These are phyloP conservation scores for Brachionus sp. DNA, from an alignment of 1,140 invertebrate genomes.

Conservation along the genomic window DNA sequence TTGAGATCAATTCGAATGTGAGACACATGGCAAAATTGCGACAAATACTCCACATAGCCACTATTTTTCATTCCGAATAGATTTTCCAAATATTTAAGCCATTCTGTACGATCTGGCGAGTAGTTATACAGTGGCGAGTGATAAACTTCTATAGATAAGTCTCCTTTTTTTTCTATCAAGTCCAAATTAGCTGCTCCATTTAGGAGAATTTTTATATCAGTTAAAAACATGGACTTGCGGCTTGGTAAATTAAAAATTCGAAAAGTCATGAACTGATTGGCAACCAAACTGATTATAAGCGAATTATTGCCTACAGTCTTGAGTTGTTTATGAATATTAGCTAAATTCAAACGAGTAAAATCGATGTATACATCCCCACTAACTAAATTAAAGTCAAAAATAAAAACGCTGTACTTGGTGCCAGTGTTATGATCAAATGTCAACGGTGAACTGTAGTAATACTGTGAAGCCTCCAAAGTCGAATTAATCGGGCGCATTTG, in stretches of 20 bases:
- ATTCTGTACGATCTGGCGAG: not conserved
- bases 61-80: not conserved
- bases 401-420: not conserved
- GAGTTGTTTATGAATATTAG: not conserved
- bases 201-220: not conserved
- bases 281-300: not conserved
- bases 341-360: not conserved
- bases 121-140: constrained; percentile 7
- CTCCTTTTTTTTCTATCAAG: constrained; percentile 2
- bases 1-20: constrained; percentile 7
- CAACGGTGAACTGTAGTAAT: not conserved
- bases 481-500: not conserved
- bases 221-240: not conserved
- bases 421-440: not conserved
- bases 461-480: not conserved
- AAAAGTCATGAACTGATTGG: constrained; percentile 21
- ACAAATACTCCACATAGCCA: constrained; percentile 16
- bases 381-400: constrained; percentile 10
- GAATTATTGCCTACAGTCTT: not conserved
- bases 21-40: constrained; percentile 1
- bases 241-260: constrained; percentile 24
- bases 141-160: not conserved
- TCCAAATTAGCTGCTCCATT: constrained; percentile 13
- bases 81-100: not conserved
- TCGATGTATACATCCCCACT: not conserved